Evolutionary conservation across 92 coral and sea anemone genomes (phyloP).

Genomic region (Phymanthus crucifer): DNA sequence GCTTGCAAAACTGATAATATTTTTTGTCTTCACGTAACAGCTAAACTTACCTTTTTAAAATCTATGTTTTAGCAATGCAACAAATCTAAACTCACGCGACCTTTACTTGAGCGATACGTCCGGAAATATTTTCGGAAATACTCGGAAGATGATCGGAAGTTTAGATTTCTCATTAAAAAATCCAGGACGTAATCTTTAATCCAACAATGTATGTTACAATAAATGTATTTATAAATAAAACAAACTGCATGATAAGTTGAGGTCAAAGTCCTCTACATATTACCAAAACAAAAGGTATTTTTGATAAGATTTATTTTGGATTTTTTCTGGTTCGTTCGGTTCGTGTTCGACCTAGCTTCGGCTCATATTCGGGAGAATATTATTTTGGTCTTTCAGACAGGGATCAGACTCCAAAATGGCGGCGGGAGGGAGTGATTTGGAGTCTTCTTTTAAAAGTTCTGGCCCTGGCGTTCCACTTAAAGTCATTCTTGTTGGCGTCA

Average conservation of each 20-base stretch:
- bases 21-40: too few species aligned
- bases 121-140: background rate
- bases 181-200: background rate
- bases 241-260: background rate
- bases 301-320: background rate
- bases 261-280: background rate
- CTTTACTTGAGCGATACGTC: background rate
- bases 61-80: too few species aligned
- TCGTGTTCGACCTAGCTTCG: background rate
- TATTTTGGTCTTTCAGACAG: background rate
- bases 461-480: conserved; percentile 38
- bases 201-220: too few species aligned
- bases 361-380: background rate
- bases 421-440: conserved; percentile 23
- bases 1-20: too few species aligned
- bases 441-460: conserved; percentile 11
- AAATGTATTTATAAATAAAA: background rate
- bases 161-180: background rate
- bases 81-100: background rate
- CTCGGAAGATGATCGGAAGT: background rate
- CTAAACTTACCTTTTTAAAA: too few species aligned
- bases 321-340: background rate
- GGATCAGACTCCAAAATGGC: conserved; percentile 10
- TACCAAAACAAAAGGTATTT: background rate
- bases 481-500: conserved; percentile 82